These are phyloP conservation scores for Gavialis gangeticus DNA, from an alignment of 2,113 vertebrate genomes.

Conservation along the genomic window DNA sequence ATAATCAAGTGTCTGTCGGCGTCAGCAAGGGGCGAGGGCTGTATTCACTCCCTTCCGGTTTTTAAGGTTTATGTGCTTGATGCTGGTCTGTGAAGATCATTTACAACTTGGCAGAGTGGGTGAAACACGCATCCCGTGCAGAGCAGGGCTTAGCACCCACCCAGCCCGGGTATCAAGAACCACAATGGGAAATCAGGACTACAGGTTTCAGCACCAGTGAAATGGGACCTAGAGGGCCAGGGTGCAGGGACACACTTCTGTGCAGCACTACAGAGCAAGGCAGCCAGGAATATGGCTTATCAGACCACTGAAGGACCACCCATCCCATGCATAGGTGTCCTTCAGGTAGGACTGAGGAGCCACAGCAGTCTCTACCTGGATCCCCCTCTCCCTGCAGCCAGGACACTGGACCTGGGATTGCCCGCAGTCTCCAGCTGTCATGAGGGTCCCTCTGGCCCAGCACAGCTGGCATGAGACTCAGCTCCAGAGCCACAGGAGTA, in stretches of 20 bases:
- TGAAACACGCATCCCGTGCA: rapidly evolving
- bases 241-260: neutral
- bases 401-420: neutral
- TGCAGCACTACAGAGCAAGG: neutral
- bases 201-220: neutral
- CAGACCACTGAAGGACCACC: neutral
- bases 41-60: neutral
- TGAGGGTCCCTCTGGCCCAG: neutral
- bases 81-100: rapidly evolving
- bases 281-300: neutral
- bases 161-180: neutral
- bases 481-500: neutral
- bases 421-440: neutral
- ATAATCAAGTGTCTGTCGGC: neutral
- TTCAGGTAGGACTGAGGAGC: neutral
- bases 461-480: neutral
- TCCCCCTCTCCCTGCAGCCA: neutral
- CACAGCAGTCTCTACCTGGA: neutral
- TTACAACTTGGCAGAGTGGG: neutral
- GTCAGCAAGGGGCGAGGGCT: neutral
- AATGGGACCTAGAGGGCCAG: neutral
- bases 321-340: neutral
- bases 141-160: neutral
- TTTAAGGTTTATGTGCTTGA: neutral
- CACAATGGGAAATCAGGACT: neutral